Evolutionary conservation across 2,888 invertebrate species (phyloP), one percentile per base, ranked within the genome.

Genomic region (Drosophila flavopinicola): DNA sequence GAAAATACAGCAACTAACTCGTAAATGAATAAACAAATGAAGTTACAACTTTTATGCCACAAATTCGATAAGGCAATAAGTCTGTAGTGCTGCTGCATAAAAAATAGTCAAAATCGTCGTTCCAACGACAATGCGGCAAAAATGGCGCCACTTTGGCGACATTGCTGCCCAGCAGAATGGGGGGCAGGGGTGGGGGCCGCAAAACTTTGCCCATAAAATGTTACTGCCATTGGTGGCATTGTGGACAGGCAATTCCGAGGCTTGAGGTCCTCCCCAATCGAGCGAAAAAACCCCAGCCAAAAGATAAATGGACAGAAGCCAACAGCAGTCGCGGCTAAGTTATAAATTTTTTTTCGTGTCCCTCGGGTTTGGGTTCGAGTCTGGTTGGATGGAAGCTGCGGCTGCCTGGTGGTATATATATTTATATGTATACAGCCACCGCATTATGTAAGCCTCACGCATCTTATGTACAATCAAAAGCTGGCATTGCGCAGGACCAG

Each of bases 91-190:
- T 27, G 11, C 10, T 25, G 29, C 17, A 37, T 17, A 37, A 37
- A 45, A 30, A 41, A 49, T 30, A 11, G n/a, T 11, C 37, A 33
- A 64, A 71, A 51, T 47, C 35, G 10, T 29, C 10, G 13, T 42
- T 42, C 49, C 13, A 57, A 47, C 70, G 70, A 71, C 79, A 86
- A 78, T 90, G 89, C 90, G 90, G 73, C 88, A 89, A 88, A 88
- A 84, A 75, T 86, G 90, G 90, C 90, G 90, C 90, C 90, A 75
- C 78, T 71, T 70, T 79, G 90, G 76, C 90, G 90, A 74, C 77
- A 35, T 45, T 54, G 66, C 59, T 25, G 20, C 32, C 39, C 6
- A 29, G 24, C 30, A 6, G 44, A 13, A n/a, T n/a, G n/a, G n/a
- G n/a, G 9, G 13, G 25, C 20, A 29, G 29, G 41, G 15, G 24